Evolutionary conservation across 2,113 vertebrate genomes (phyloP).

Genomic region (Lasiurus cinereus): DNA sequence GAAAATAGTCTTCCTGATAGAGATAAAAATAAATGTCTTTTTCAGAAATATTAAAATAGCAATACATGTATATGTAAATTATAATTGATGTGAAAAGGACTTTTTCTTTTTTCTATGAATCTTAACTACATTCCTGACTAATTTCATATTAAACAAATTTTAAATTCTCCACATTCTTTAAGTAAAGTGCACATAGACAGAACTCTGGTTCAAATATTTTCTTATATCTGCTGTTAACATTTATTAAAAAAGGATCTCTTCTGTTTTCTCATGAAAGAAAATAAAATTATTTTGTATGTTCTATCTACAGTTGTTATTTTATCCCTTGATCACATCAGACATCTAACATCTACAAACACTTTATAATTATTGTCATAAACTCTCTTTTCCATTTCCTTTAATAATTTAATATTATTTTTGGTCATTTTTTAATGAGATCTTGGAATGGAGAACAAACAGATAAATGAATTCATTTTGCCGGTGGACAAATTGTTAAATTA

Average conservation of each 20-base stretch:
- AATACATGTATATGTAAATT: neutral
- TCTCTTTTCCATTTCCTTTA: neutral
- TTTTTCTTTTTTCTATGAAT: neutral
- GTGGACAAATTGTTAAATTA: neutral
- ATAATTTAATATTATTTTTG: neutral
- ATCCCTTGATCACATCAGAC: neutral
- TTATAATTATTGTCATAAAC: neutral
- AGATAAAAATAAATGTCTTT: conserved; percentile 54
- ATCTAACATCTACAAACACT: neutral
- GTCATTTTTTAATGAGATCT: neutral
- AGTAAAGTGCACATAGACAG: neutral
- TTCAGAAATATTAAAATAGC: neutral
- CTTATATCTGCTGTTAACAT: neutral
- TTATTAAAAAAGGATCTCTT: neutral
- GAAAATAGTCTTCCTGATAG: neutral
- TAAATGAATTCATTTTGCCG: neutral
- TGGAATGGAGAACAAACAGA: neutral
- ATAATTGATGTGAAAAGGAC: neutral
- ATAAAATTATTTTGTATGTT: neutral
- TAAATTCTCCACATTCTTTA: neutral
- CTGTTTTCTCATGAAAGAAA: neutral
- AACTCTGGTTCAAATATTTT: neutral
- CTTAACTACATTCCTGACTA: neutral
- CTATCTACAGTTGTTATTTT: neutral
- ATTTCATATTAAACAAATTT: neutral